Evolutionary conservation across 2,888 invertebrate genomes (phyloP).

Genomic region (Melieria omissa): DNA sequence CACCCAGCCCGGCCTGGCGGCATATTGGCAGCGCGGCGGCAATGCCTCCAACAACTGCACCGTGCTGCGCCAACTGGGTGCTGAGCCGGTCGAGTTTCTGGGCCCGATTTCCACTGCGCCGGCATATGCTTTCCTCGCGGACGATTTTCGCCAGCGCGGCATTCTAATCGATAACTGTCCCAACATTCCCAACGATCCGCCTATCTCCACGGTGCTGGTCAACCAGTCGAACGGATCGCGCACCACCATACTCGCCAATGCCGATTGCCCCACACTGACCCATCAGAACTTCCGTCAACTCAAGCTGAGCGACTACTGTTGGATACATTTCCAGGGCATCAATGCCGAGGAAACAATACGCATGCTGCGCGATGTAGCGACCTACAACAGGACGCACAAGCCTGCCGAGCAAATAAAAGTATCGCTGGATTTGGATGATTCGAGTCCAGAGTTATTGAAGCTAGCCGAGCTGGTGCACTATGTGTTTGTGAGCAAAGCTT

Average conservation of each 20-base stretch:
- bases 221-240: conserved; percentile 70
- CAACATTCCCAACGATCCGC: conserved; percentile 66
- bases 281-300: conserved; percentile 69
- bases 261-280: conserved; percentile 69
- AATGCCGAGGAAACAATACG: conserved; percentile 68
- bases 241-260: conserved; percentile 75
- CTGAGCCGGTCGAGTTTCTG: conserved; percentile 70
- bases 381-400: conserved; percentile 62
- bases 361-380: conserved; percentile 70
- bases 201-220: conserved; percentile 72
- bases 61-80: conserved; percentile 71
- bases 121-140: conserved; percentile 69
- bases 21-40: conserved; percentile 75
- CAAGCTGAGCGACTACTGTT: conserved; percentile 69
- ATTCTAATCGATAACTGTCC: conserved; percentile 70
- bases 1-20: conserved; percentile 71
- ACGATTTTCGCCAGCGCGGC: conserved; percentile 69
- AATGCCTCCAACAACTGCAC: conserved; percentile 77
- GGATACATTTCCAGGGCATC: conserved; percentile 77
- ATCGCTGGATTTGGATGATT: conserved; percentile 74
- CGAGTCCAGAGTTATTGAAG: conserved; percentile 66
- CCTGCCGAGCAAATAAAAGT: conserved; percentile 61
- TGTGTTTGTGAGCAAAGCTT: conserved; percentile 76
- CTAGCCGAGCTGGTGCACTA: conserved; percentile 69
- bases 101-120: conserved; percentile 70